These are phyloP conservation scores for Calosoma granatense DNA, from an alignment of 1,140 invertebrate species.

Conservation along the genomic window DNA sequence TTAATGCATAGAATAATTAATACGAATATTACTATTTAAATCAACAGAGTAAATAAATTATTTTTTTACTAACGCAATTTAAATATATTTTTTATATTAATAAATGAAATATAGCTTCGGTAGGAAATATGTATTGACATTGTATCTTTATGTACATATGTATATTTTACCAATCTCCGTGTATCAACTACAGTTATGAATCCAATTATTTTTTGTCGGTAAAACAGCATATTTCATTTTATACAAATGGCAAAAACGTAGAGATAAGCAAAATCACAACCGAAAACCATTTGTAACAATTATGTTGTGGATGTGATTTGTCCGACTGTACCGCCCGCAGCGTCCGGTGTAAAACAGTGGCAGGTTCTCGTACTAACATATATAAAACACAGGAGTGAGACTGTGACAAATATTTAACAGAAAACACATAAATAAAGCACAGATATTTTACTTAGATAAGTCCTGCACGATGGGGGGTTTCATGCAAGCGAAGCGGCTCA, in stretches of 20 bases:
- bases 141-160: too few relatives aligned
- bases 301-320: constrained; percentile 14
- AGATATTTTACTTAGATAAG: constrained; percentile 25
- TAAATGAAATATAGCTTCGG: too few relatives aligned
- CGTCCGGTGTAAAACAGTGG: constrained; percentile 28
- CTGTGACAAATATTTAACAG: constrained; percentile 30
- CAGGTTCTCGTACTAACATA: constrained; percentile 28
- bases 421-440: constrained; percentile 26
- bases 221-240: constrained; percentile 10
- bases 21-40: too few relatives aligned
- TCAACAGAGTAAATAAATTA: too few relatives aligned
- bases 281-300: constrained; percentile 1
- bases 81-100: too few relatives aligned
- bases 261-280: constrained; percentile 10
- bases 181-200: too few relatives aligned
- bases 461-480: constrained; percentile 20
- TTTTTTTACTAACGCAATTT: too few relatives aligned
- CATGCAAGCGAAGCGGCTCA: constrained; percentile 17
- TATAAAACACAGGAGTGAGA: constrained; percentile 28
- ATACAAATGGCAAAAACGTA: background rate
- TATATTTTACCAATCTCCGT: too few relatives aligned
- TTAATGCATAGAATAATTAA: too few relatives aligned
- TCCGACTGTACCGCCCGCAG: constrained; percentile 23
- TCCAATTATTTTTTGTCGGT: too few relatives aligned
- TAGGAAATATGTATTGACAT: too few relatives aligned